Conservation (phyloP, 2,797 vertebrate species). For the Remorina albescens region DNA sequence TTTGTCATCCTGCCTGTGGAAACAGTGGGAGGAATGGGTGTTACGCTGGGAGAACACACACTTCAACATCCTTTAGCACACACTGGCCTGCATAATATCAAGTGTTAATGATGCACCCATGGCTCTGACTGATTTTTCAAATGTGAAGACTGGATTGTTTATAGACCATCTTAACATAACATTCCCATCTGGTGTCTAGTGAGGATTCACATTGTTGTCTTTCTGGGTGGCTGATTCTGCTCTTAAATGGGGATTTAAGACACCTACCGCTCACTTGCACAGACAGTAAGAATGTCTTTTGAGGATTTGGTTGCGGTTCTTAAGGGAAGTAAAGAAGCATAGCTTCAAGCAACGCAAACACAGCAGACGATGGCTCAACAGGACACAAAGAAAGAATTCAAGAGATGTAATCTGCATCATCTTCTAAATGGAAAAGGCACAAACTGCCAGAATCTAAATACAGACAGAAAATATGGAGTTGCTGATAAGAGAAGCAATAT, state of each 20-base stretch:
- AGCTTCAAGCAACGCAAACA: conserved; percentile 50
- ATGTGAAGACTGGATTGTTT: conserved; percentile 23
- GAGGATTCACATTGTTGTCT: conserved; percentile 6
- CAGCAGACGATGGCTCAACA: conserved; percentile 46
- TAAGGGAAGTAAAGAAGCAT: conserved; percentile 30
- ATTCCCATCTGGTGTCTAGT: neutral
- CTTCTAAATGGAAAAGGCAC: conserved; percentile 28
- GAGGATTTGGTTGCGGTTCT: conserved; percentile 36
- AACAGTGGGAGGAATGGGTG: conserved; percentile 18
- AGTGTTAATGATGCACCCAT: neutral
- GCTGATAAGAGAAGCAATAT: conserved; percentile 18
- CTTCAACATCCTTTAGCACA: neutral
- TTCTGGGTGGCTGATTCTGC: neutral
- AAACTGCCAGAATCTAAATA: conserved; percentile 30
- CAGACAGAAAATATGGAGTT: neutral
- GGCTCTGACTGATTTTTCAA: conserved; percentile 16
- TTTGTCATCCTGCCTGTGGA: conserved; percentile 84
- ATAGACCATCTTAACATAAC: conserved; percentile 18
- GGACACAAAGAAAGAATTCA: conserved; percentile 45
- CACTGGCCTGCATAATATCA: neutral
- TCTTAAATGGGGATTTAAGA: conserved; percentile 12
- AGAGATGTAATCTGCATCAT: conserved; percentile 51
- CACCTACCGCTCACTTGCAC: conserved; percentile 28
- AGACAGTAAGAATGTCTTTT: conserved; percentile 26
- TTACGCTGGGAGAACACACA: neutral